Evolutionary conservation across 2,797 vertebrate species (phyloP).

Genomic region (Pantherophis vulpinus): DNA sequence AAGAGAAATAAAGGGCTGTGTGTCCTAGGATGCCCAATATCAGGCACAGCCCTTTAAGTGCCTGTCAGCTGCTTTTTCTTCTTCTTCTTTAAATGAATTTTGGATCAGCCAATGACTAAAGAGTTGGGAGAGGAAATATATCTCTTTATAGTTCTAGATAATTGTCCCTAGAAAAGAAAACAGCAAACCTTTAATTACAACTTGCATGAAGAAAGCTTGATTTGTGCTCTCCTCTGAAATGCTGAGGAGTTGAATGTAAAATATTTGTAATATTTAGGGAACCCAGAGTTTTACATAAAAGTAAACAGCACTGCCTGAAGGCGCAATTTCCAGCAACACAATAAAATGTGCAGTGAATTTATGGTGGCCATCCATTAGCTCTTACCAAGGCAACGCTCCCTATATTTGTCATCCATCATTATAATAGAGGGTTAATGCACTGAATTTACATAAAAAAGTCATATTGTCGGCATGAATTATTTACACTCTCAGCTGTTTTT

Average conservation of each 20-base stretch:
- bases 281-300: conserved; percentile 99
- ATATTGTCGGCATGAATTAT: conserved; percentile 99
- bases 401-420: conserved; percentile 99
- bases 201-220: conserved; percentile 76
- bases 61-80: conserved; percentile 52
- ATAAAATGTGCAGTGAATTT: conserved; percentile 99
- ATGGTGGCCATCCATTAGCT: conserved; percentile 99
- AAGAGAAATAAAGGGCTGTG: conserved; percentile 23
- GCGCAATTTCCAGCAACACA: conserved; percentile 99
- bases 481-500: conserved; percentile 99
- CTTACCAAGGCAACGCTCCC: conserved; percentile 99
- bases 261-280: conserved; percentile 95
- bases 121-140: conserved; percentile 72
- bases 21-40: conserved; percentile 47
- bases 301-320: conserved; percentile 99
- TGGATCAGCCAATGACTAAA: conserved; percentile 72
- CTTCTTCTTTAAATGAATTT: conserved; percentile 70
- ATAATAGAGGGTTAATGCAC: conserved; percentile 99
- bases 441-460: conserved; percentile 99
- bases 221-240: conserved; percentile 77
- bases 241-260: conserved; percentile 82
- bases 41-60: conserved; percentile 48
- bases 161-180: conserved; percentile 75
- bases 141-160: conserved; percentile 79
- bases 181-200: conserved; percentile 83